phyloP scores from a whole-genome alignment of 2,113 vertebrate genomes.

The Caranx melampygus region DNA sequence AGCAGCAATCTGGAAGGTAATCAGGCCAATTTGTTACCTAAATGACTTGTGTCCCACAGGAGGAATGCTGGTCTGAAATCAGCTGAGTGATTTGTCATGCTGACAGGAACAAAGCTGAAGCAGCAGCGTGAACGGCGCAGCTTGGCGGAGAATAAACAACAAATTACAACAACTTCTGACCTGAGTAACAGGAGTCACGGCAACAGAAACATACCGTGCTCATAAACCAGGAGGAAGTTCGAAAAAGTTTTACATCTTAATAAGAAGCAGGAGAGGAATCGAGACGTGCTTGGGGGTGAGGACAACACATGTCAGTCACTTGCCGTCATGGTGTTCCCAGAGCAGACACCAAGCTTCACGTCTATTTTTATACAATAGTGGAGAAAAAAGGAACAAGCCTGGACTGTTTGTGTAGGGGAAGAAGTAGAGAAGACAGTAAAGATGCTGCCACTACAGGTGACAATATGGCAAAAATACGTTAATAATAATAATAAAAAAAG shows the following conservation, averaged over 20 bases:
- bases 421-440: too few species aligned
- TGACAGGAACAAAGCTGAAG: conserved; percentile 51
- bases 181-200: neutral
- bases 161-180: conserved; percentile 46
- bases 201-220: neutral
- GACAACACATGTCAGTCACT: neutral
- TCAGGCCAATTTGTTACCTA: conserved; percentile 71
- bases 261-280: neutral
- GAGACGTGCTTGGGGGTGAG: neutral
- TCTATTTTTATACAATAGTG: neutral
- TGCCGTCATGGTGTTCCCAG: neutral
- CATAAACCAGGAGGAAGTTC: neutral
- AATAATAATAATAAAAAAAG: too few species aligned
- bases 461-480: too few species aligned
- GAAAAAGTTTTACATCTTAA: neutral
- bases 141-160: conserved; percentile 31
- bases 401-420: too few species aligned
- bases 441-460: too few species aligned
- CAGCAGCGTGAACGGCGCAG: neutral
- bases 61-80: conserved; percentile 45
- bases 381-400: too few species aligned
- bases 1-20: conserved; percentile 61
- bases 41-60: conserved; percentile 54
- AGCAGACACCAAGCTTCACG: neutral
- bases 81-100: conserved; percentile 53